phyloP scores from a whole-genome alignment of 2,888 invertebrate species.

The Drosophila nr. fundita region DNA sequence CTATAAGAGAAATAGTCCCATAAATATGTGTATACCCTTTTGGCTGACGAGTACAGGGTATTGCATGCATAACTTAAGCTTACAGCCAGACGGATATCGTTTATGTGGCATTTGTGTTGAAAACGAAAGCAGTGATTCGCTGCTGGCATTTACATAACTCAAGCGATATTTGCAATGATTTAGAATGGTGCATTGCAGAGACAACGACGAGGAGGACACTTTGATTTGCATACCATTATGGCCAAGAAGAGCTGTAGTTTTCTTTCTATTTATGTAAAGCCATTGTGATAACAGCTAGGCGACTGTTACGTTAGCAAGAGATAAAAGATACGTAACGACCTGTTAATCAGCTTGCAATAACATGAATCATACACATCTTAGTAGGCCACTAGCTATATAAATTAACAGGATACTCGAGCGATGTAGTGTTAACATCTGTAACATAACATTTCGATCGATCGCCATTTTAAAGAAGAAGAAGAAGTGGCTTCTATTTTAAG shows the following conservation, averaged over 20 bases:
- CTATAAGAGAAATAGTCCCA: too few species aligned
- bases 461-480: too few species aligned
- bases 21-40: neutral
- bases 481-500: too few species aligned
- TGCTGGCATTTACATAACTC: conserved; percentile 64
- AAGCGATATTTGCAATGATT: conserved; percentile 43
- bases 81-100: conserved; percentile 63
- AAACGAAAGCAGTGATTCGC: conserved; percentile 70
- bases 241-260: conserved; percentile 20
- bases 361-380: conserved; percentile 1
- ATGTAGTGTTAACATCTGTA: too few species aligned
- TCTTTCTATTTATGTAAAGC: conserved; percentile 49
- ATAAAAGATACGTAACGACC: conserved; percentile 25
- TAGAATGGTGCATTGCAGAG: conserved; percentile 64
- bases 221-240: conserved; percentile 65
- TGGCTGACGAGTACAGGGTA: conserved; percentile 3
- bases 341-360: conserved; percentile 41
- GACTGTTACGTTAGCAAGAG: conserved; percentile 16
- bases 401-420: too few species aligned
- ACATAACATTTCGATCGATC: too few species aligned
- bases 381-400: neutral
- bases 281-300: conserved; percentile 17
- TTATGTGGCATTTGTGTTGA: conserved; percentile 70
- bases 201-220: conserved; percentile 27
- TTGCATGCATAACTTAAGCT: conserved; percentile 43